Conservation (phyloP, 1,140 invertebrate genomes). For the Apis florea region DNA sequence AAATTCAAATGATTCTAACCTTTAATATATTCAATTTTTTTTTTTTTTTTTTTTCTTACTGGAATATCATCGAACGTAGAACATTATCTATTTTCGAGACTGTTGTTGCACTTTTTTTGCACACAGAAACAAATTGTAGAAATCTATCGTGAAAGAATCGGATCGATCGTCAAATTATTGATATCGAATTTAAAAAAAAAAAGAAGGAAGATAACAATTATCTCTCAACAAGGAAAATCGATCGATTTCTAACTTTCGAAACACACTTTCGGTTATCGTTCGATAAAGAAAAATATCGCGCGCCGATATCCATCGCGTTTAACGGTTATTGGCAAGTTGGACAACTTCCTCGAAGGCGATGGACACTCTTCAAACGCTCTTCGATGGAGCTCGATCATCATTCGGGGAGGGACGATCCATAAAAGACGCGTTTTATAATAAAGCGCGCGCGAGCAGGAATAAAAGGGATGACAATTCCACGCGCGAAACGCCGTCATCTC, state of each 20-base stretch:
- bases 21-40: too few relatives aligned
- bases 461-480: constrained; percentile 50
- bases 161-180: too few relatives aligned
- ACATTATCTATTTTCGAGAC: too few relatives aligned
- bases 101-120: too few relatives aligned
- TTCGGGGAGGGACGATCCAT: neutral
- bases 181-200: too few relatives aligned
- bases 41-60: too few relatives aligned
- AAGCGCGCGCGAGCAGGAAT: constrained; percentile 6
- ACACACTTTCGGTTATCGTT: constrained; percentile 3
- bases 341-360: constrained; percentile 54
- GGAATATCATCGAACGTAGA: too few relatives aligned
- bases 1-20: too few relatives aligned
- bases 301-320: constrained; percentile 6
- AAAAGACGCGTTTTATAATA: constrained; percentile 54
- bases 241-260: neutral
- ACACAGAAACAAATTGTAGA: too few relatives aligned
- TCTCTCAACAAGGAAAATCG: too few relatives aligned
- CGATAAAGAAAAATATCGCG: neutral
- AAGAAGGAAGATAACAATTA: too few relatives aligned
- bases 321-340: constrained; percentile 48
- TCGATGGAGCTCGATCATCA: constrained; percentile 46
- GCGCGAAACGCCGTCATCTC: constrained; percentile 35
- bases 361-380: constrained; percentile 50
- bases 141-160: too few relatives aligned